Evolutionary conservation across 1,140 invertebrate genomes (phyloP), one percentile per base, ranked within the genome.

Genomic region (Heliconius hewitsoni): DNA sequence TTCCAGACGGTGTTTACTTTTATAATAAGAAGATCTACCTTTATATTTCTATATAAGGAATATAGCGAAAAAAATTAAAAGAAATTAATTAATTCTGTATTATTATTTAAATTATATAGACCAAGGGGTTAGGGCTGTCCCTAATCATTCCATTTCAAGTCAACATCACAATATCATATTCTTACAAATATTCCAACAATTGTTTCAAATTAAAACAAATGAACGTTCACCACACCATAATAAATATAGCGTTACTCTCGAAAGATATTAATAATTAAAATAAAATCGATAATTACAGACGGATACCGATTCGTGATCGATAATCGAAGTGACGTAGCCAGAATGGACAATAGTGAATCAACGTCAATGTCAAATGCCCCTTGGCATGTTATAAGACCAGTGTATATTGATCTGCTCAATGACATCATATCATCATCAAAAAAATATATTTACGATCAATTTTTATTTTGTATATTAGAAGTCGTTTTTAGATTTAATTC

Each of bases 331-430:
- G 91, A 93, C 88, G 87, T 91, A 89, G 87, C 86, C 88, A 80
- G 74, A 85, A 89, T 86, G 86, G 84, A 93, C 90, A 93, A 93
- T 93, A 87, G 87, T 89, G 89, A 93, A 93, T 93, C 91, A 93
- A 93, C 92, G 91, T 93, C 92, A 91, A 88, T 92, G 92, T 93
- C 92, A 90, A 91, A 89, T 81, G 83, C 85, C 90, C 89, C 86
- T 88, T 87, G 85, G 85, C 84, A 85, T 87, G 85, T 82, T 81
- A 76, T 84, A 37, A 2, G 60, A 85, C 92, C 89, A 91, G n/a
- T 74, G 1, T 86, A 90, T 52, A 46, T 50, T 83, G 92, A 87
- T 34, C 87, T 77, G 5, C 80, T 50, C 60, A 78, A 84, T 83
- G 82, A 84, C 84, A 86, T 89, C 84, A 91, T 66, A 27, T 30